Evolutionary conservation across 1,140 invertebrate species (phyloP), one percentile per base, ranked within the genome.

Genomic region (Drosophila leontia): DNA sequence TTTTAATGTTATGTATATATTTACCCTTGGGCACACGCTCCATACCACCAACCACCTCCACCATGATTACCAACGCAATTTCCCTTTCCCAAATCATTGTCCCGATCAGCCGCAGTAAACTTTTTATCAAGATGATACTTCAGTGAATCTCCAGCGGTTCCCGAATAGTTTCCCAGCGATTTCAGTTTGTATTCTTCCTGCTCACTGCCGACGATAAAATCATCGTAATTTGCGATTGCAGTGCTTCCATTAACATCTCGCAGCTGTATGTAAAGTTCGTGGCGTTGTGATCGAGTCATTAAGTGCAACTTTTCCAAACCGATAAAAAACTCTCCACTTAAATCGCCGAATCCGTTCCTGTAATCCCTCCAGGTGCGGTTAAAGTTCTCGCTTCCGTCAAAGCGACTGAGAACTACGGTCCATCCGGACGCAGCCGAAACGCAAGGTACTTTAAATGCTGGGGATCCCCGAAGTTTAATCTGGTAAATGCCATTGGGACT

Each of bases 31-130:
- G 63, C 56, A 26, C 83, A 91, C 9, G 56, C 35, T 61, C 93
- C 93, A 53, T 8, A 53, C 77, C 95, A 95, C 95, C 95, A 96
- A 29, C 47, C 47, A 93, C 94, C 95, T 3, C 94, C 95, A n/a
- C 94, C 94, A 17, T 92, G 91, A 32, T 94, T 94, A 50, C 94
- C 92, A 15, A 95, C 95, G 91, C 96, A 97, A 19, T 0, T 13
- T 34, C 53, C 95, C 94, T 7, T 7, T 26, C 1, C 2, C 2
- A 1, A 3, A 17, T 32, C 5, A 47, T 95, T 95, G 87, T 96
- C 96, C 15, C 93, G 82, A 74, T 96, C 96, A 17, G 93, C 91
- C 0, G 96, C 96, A 32, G 95, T 95, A 92, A 96, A 97, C 80
- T 94, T 94, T 77, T 94, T 94, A 0, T 94, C 94, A 53, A 95